A percentile compares a stretch with the other conserved stretches of the same genome.
Conservation (phyloP, 2,888 invertebrate genomes). For the Lasioglossum lativentre region DNA sequence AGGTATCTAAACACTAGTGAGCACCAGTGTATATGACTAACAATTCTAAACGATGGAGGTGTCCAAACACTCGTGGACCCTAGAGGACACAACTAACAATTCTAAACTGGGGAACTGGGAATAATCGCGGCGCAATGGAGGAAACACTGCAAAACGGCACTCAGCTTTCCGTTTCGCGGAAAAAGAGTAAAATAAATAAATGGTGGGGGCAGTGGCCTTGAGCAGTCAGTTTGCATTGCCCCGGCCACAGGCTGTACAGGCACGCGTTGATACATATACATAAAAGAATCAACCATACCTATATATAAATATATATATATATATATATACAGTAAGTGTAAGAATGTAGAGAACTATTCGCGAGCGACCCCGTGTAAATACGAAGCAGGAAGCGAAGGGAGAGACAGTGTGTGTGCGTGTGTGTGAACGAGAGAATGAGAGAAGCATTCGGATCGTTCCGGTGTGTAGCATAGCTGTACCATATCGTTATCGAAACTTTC, state of each 20-base stretch:
- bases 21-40: too few species aligned
- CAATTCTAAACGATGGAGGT: too few species aligned
- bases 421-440: constrained; percentile 11
- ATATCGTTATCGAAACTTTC: constrained; percentile 73
- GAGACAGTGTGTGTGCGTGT: background rate
- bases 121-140: background rate
- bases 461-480: constrained; percentile 75
- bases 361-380: constrained; percentile 67
- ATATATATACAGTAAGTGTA: constrained; percentile 63
- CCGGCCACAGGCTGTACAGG: constrained; percentile 55
- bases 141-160: background rate
- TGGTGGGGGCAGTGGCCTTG: constrained; percentile 8
- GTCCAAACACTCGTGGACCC: too few species aligned
- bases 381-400: constrained; percentile 51
- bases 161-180: background rate
- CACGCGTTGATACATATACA: constrained; percentile 57
- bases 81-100: background rate
- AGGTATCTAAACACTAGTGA: background rate
- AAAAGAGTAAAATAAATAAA: too few species aligned
- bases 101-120: background rate
- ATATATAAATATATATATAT: constrained; percentile 3
- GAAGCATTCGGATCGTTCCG: constrained; percentile 32
- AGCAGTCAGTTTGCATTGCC: background rate
- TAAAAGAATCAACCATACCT: constrained; percentile 17
- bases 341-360: constrained; percentile 66